Evolutionary conservation across 1,140 invertebrate genomes (phyloP), one percentile per base, ranked within the genome.

Genomic region (Stratiolaelaps scimitus): DNA sequence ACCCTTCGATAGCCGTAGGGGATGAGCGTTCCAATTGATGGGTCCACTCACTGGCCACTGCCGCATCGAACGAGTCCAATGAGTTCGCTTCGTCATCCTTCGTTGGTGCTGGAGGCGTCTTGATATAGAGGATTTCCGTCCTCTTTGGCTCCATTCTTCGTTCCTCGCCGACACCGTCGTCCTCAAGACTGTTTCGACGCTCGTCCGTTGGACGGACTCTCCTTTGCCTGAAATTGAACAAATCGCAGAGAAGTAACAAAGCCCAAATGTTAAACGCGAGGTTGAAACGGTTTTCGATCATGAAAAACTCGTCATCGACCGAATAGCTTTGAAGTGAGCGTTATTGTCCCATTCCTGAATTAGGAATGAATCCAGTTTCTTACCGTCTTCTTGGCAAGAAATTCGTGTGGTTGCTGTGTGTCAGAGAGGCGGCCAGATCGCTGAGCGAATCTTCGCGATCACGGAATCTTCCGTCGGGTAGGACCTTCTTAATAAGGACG

Each of bases 41-140:
- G n/a, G n/a, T n/a, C 4, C 2, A 20, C 13, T 20, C 10, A 60
- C 53, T 23, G 26, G 53, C 26, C 4, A 60, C 26, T 15, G 53
- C 17, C 4, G 53, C 53, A 26, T 60, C 53, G 10, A 60, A 60
- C 13, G 53, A 60, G 23, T 60, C 53, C 6, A 60, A 34, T 4
- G 53, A 60, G 13, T 26, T 34, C 2, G 23, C 15, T 10, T 60
- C 53, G 2, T 34, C 13, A 6, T 34, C 2, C 10, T 60, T 60
- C 26, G 53, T 15, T 17, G 34, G 15, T 26, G 53, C n/a, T 17
- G 53, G 53, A 23, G 53, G 53, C 53, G 53, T 60, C 26, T 60
- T 60, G 53, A 60, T 60, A 23, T 60, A 60, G 17, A 60, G 53
- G 34, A 60, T 60, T 60, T 60, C 53, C 1, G 53, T 60, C 26